phyloP scores from a whole-genome alignment of 2,113 vertebrate genomes.

The Electrona antarctica region DNA sequence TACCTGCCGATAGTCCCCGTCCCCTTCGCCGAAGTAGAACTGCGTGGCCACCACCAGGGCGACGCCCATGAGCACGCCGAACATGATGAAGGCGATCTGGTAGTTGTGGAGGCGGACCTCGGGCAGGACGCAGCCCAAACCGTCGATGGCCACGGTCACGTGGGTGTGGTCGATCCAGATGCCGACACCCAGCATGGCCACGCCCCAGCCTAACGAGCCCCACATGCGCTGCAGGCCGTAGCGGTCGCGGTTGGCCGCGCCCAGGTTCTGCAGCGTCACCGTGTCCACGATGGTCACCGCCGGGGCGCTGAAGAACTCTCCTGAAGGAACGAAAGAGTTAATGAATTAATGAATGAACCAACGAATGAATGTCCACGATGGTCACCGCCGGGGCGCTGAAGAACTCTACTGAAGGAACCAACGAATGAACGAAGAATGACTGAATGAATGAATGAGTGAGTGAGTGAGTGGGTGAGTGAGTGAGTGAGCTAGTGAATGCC shows the following conservation, averaged over 20 bases:
- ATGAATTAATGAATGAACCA: too few relatives aligned
- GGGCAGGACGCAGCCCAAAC: conserved; percentile 82
- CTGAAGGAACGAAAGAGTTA: too few relatives aligned
- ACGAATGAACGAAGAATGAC: too few relatives aligned
- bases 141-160: conserved; percentile 72
- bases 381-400: conserved; percentile 97
- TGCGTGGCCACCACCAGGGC: conserved; percentile 91
- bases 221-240: conserved; percentile 98
- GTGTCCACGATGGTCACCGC: conserved; percentile 98
- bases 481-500: too few relatives aligned
- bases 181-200: conserved; percentile 95
- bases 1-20: conserved; percentile 65
- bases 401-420: conserved; percentile 81
- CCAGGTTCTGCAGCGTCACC: conserved; percentile 92
- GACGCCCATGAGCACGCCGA: conserved; percentile 92
- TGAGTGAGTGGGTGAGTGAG: too few relatives aligned
- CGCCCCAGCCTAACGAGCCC: conserved; percentile 97
- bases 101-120: conserved; percentile 88
- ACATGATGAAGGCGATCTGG: conserved; percentile 92
- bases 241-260: conserved; percentile 87
- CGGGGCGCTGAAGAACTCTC: conserved; percentile 97
- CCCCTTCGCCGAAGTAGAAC: conserved; percentile 86
- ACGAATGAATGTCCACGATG: conserved; percentile 97
- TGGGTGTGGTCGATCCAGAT: conserved; percentile 95
- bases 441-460: too few relatives aligned